phyloP scores from a whole-genome alignment of 2,888 invertebrate genomes.

The Heliothis peltigera region DNA sequence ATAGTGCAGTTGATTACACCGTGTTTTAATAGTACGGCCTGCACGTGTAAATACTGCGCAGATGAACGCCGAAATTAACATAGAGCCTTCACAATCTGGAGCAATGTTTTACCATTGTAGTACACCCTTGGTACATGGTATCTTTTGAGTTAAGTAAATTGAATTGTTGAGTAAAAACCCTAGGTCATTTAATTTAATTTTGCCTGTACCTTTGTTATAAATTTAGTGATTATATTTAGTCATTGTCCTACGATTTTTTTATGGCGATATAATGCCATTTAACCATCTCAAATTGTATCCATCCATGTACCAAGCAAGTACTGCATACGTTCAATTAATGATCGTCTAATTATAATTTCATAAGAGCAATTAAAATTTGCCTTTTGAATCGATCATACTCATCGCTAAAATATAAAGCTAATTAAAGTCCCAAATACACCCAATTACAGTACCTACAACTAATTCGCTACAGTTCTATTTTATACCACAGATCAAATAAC shows the following conservation, averaged over 20 bases:
- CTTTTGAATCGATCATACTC: constrained; percentile 3
- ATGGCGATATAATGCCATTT: too few relatives aligned
- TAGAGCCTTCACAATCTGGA: constrained; percentile 77
- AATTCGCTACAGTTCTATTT: constrained; percentile 37
- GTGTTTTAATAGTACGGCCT: constrained; percentile 63
- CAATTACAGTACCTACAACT: constrained; percentile 32
- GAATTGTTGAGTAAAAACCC: constrained; percentile 20
- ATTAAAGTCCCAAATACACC: constrained; percentile 38
- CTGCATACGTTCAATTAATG: neutral
- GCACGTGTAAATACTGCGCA: constrained; percentile 70
- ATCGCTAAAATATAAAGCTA: constrained; percentile 51
- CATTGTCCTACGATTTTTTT: too few relatives aligned
- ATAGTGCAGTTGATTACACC: constrained; percentile 74
- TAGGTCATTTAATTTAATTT: too few relatives aligned
- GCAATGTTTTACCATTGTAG: constrained; percentile 59
- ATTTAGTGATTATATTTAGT: too few relatives aligned
- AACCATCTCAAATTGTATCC: too few relatives aligned
- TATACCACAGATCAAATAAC: constrained; percentile 54
- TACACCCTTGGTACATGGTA: constrained; percentile 34
- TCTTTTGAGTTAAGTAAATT: neutral
- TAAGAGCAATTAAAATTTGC: constrained; percentile 21
- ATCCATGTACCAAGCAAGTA: neutral
- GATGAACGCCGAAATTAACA: constrained; percentile 78
- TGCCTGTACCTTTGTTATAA: neutral
- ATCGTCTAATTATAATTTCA: constrained; percentile 16